These are phyloP conservation scores for Talpa occidentalis DNA, from an alignment of 2,113 vertebrate species.

Conservation along the genomic window DNA sequence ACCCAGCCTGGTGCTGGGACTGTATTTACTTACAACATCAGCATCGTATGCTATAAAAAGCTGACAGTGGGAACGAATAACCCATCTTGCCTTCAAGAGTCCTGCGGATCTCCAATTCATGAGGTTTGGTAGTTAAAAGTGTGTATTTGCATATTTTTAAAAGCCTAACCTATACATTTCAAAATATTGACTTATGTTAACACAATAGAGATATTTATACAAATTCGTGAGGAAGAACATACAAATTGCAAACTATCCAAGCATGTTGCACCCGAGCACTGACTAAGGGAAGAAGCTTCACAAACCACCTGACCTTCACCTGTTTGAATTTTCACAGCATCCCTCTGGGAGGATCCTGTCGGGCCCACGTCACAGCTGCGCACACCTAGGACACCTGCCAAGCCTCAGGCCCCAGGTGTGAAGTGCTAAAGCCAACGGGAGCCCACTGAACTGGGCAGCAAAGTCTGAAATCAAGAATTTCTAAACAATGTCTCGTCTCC, in stretches of 20 bases:
- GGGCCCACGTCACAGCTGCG: too few relatives aligned
- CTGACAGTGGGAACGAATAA: background rate
- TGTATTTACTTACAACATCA: background rate
- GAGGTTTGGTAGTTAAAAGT: background rate
- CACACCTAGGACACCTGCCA: background rate
- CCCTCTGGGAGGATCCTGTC: rapidly evolving
- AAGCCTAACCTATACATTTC: background rate
- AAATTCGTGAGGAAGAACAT: background rate
- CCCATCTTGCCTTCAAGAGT: background rate
- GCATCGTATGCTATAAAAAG: background rate
- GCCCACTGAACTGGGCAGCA: background rate
- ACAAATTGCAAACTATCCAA: background rate
- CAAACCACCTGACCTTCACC: background rate
- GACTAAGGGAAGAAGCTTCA: background rate
- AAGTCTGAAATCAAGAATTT: background rate
- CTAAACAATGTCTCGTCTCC: background rate
- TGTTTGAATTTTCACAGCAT: background rate
- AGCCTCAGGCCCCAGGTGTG: background rate
- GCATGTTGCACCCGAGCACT: background rate
- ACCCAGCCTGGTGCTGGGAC: rapidly evolving
- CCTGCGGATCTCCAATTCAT: background rate
- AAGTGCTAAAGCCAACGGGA: background rate
- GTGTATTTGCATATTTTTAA: background rate
- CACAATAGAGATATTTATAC: background rate
- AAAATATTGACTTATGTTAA: background rate